Conservation (phyloP, 2,888 invertebrate species). For the Mayetiola destructor region DNA sequence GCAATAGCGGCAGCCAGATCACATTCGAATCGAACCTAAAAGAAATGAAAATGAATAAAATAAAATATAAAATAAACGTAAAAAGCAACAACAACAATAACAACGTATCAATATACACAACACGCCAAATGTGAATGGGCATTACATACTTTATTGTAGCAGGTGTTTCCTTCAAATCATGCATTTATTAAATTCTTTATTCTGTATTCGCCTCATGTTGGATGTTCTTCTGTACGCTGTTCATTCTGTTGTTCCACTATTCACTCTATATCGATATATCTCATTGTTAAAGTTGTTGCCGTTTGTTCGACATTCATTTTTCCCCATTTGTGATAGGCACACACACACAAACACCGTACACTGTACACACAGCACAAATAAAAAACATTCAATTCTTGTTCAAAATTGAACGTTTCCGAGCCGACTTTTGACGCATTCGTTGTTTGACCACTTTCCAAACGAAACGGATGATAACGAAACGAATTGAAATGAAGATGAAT, state of each 20-base stretch:
- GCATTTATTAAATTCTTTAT: slow-evolving; percentile 14
- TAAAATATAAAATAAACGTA: slow-evolving; percentile 6
- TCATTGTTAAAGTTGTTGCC: slow-evolving; percentile 1
- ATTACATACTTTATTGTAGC: slow-evolving; percentile 13
- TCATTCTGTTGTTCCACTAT: neutral
- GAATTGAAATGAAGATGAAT: neutral
- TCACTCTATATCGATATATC: too few species aligned
- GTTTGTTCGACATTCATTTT: neutral
- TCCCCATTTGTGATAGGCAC: neutral
- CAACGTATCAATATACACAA: slow-evolving; percentile 13
- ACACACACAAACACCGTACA: neutral
- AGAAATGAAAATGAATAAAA: too few species aligned
- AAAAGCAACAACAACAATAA: slow-evolving; percentile 1
- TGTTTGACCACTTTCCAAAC: neutral
- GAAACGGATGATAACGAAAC: neutral
- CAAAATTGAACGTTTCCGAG: too few species aligned
- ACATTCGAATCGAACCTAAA: too few species aligned
- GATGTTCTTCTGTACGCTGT: neutral
- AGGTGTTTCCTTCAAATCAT: slow-evolving; percentile 16
- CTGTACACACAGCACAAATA: too few species aligned
- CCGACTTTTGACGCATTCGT: slow-evolving; percentile 2
- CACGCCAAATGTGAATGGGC: slow-evolving; percentile 12
- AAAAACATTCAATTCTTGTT: too few species aligned
- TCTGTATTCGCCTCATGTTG: slow-evolving; percentile 5
- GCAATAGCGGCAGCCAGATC: too few species aligned